These are phyloP conservation scores for Steinernema hermaphroditum DNA, from an alignment of 2,888 invertebrate species.

Conservation along the genomic window DNA sequence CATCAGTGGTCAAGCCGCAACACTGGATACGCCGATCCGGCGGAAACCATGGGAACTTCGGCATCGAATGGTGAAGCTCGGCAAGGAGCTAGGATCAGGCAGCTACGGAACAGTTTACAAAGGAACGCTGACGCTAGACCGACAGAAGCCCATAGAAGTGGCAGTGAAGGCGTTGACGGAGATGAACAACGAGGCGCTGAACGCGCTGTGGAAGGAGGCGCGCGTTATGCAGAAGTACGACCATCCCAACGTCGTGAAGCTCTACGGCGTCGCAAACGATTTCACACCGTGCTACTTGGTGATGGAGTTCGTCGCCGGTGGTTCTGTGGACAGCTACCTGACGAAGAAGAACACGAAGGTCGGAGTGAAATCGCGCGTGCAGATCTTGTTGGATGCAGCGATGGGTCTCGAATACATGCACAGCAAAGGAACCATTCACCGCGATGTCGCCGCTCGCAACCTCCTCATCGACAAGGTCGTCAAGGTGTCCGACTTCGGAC, in stretches of 20 bases:
- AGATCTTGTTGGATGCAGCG: slow-evolving; percentile 42
- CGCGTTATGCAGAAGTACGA: slow-evolving; percentile 40
- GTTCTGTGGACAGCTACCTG: slow-evolving; percentile 39
- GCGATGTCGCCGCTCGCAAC: slow-evolving; percentile 40
- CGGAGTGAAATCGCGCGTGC: slow-evolving; percentile 31
- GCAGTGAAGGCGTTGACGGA: slow-evolving; percentile 43
- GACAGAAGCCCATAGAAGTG: slow-evolving; percentile 38
- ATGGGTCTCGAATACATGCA: slow-evolving; percentile 44
- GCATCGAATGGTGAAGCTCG: slow-evolving; percentile 39
- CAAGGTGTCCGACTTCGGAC: slow-evolving; percentile 45
- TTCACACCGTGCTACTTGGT: slow-evolving; percentile 43
- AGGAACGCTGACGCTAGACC: slow-evolving; percentile 37
- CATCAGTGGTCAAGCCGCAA: slow-evolving; percentile 9
- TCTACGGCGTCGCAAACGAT: slow-evolving; percentile 46
- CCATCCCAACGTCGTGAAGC: slow-evolving; percentile 37
- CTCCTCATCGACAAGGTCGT: slow-evolving; percentile 36
- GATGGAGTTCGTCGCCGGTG: slow-evolving; percentile 42
- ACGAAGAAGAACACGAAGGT: slow-evolving; percentile 28
- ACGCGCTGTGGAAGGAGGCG: slow-evolving; percentile 45
- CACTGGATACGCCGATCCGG: slow-evolving; percentile 36
- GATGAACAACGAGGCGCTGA: slow-evolving; percentile 39
- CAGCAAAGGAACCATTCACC: slow-evolving; percentile 35
- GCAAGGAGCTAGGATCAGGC: slow-evolving; percentile 41
- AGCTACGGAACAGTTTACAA: slow-evolving; percentile 43
- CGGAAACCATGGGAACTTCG: slow-evolving; percentile 46